A percentile compares a stretch with the other conserved stretches of the same genome.
These are phyloP conservation scores for Drosophila pseudoananassae DNA, from an alignment of 1,140 invertebrate genomes.

Conservation along the genomic window DNA sequence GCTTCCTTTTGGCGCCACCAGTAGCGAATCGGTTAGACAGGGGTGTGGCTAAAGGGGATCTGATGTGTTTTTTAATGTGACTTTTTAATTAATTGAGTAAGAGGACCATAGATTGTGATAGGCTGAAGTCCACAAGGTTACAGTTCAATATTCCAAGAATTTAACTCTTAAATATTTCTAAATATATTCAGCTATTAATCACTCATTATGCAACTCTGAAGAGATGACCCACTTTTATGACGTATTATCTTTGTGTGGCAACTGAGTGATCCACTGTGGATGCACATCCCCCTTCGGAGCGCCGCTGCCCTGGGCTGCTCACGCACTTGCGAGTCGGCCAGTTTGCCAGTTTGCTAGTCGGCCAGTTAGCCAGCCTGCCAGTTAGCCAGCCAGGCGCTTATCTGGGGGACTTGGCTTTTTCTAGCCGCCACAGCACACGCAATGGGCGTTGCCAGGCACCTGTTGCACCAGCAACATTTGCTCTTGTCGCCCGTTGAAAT, in stretches of 20 bases:
- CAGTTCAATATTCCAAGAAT: background rate
- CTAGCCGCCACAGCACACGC: constrained; percentile 60
- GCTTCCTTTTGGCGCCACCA: constrained; percentile 54
- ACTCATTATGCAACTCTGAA: background rate
- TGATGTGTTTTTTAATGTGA: background rate
- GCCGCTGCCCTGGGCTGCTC: constrained; percentile 37
- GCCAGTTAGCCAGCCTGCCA: constrained; percentile 24
- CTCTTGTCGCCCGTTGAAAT: constrained; percentile 66
- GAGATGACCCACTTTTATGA: background rate
- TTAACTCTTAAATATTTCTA: background rate
- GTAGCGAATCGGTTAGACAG: constrained; percentile 6
- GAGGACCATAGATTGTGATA: background rate
- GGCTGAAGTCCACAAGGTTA: background rate
- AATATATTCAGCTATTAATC: too few relatives aligned
- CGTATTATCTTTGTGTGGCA: constrained; percentile 13
- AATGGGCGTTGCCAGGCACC: constrained; percentile 77
- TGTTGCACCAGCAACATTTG: constrained; percentile 51
- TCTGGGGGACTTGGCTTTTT: constrained; percentile 62
- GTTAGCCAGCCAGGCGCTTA: constrained; percentile 45
- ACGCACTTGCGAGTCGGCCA: constrained; percentile 41
- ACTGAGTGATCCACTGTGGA: constrained; percentile 3
- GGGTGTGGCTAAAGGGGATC: constrained; percentile 2
- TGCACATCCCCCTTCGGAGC: constrained; percentile 8
- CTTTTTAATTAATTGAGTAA: background rate
- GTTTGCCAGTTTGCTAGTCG: constrained; percentile 17